Evolutionary conservation across 1,140 invertebrate genomes (phyloP).

Genomic region (Trachymyrmex septentrionalis): DNA sequence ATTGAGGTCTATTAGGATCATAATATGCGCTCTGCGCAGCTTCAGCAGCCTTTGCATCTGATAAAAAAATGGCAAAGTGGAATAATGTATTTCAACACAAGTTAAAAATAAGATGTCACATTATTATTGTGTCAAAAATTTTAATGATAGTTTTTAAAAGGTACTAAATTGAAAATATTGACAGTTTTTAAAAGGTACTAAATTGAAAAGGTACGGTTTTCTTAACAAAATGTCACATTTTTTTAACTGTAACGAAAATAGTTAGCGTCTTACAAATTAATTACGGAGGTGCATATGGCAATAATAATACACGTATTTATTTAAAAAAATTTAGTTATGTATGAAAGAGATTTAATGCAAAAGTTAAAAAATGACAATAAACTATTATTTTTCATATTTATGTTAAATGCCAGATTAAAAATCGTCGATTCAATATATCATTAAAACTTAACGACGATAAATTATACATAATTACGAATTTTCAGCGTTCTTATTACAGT

Average conservation of each 20-base stretch:
- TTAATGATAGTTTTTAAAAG: background rate
- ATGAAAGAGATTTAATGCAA: background rate
- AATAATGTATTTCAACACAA: slow-evolving; percentile 26
- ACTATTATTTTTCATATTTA: background rate
- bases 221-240: background rate
- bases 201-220: background rate
- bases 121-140: slow-evolving; percentile 2
- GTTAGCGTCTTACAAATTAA: background rate
- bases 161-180: background rate
- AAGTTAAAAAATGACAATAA: slow-evolving; percentile 19
- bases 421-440: background rate
- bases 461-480: no score
- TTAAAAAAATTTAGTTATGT: background rate
- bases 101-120: background rate
- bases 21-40: slow-evolving; percentile 95
- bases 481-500: background rate
- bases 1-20: slow-evolving; percentile 93
- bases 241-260: background rate
- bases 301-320: background rate
- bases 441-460: slow-evolving; percentile 1
- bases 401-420: background rate
- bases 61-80: slow-evolving; percentile 12
- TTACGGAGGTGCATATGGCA: background rate
- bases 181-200: no score
- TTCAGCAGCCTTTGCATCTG: slow-evolving; percentile 88